A percentile compares a stretch with the other conserved stretches of the same genome.
Evolutionary conservation across 2,888 invertebrate genomes (phyloP).

Genomic region (Drosophila fulvimacula): DNA sequence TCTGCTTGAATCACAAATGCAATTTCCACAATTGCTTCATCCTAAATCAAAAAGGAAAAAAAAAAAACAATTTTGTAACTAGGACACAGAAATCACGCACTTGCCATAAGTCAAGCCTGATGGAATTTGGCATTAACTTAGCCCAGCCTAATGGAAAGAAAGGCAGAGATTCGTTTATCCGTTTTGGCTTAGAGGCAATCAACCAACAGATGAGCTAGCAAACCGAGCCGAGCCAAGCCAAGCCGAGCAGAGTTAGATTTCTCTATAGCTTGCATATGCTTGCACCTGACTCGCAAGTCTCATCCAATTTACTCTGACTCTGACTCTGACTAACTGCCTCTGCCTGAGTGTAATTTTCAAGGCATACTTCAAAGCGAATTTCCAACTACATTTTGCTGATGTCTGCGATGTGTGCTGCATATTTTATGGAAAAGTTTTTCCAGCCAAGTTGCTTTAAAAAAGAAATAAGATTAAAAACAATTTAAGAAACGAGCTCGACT

Average conservation of each 20-base stretch:
- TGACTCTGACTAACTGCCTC: slow-evolving; percentile 3
- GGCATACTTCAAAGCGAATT: slow-evolving; percentile 45
- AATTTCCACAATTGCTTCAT: too few species aligned
- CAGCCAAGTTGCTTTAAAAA: slow-evolving; percentile 2
- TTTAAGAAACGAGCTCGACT: too few species aligned
- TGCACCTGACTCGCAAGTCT: slow-evolving; percentile 4
- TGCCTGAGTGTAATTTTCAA: slow-evolving; percentile 39
- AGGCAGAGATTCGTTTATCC: slow-evolving; percentile 1
- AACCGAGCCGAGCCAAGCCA: background rate
- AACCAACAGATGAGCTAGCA: slow-evolving; percentile 44
- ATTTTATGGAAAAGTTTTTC: slow-evolving; percentile 29
- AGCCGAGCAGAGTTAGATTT: background rate
- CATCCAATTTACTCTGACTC: slow-evolving; percentile 1
- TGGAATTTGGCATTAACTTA: slow-evolving; percentile 53
- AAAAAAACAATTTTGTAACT: slow-evolving; percentile 17
- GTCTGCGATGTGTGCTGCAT: slow-evolving; percentile 43
- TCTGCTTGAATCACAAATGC: background rate
- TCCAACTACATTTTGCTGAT: slow-evolving; percentile 20
- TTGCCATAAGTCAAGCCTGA: slow-evolving; percentile 53
- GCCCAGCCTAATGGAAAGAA: background rate
- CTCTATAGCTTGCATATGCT: background rate
- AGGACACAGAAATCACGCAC: slow-evolving; percentile 40
- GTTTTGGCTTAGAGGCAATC: slow-evolving; percentile 27
- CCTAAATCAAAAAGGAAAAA: background rate
- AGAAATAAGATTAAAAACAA: background rate